phyloP scores from a whole-genome alignment of 2,113 vertebrate species.

The Clarias magur region DNA sequence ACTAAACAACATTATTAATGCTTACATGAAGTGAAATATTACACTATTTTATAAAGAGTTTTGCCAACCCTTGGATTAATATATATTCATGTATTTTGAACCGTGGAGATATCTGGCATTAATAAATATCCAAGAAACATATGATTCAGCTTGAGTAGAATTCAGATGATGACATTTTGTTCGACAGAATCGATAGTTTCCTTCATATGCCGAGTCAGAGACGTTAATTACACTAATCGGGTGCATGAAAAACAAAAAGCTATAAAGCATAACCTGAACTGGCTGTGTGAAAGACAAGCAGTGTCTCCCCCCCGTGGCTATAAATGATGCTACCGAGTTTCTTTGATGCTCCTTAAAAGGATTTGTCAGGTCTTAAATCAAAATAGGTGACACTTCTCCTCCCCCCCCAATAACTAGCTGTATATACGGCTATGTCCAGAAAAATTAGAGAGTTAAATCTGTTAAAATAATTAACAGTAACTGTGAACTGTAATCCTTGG shows the following conservation, averaged over 20 bases:
- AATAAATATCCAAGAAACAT: neutral
- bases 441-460: no score
- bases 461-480: neutral
- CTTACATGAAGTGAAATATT: neutral
- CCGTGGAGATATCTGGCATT: neutral
- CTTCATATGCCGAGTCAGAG: no score
- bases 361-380: no score
- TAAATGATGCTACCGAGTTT: neutral
- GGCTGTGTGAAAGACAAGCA: neutral
- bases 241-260: neutral
- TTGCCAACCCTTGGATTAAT: neutral
- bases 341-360: neutral
- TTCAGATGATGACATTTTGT: neutral
- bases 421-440: no score
- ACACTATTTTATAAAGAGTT: neutral
- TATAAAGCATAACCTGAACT: neutral
- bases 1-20: neutral
- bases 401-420: no score
- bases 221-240: neutral
- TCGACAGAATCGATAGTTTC: neutral
- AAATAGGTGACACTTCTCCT: no score
- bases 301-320: constrained; percentile 12
- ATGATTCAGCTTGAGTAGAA: neutral
- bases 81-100: neutral
- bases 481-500: neutral